phyloP scores from a whole-genome alignment of 2,888 invertebrate genomes.

The Rotaria sp. region DNA sequence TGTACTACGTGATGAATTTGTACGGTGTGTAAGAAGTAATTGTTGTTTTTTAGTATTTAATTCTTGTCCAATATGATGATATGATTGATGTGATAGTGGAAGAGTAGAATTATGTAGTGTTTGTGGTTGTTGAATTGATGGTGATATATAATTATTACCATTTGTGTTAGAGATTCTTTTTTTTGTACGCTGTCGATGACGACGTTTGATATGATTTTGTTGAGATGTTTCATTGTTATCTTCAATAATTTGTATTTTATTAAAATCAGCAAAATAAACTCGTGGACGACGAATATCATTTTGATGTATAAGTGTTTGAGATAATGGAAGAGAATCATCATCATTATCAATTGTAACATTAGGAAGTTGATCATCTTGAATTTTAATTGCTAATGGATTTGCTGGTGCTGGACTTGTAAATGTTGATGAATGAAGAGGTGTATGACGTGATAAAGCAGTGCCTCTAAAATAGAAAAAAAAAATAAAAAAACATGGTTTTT shows the following conservation, averaged over 20 bases:
- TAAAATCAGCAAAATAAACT: slow-evolving; percentile 25
- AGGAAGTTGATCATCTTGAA: not conserved
- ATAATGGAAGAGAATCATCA: not conserved
- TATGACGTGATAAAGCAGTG: not conserved
- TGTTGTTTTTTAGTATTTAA: not conserved
- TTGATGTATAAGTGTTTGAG: not conserved
- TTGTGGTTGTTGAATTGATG: not conserved
- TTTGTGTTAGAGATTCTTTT: not conserved
- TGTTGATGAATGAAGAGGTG: not conserved
- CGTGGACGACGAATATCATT: slow-evolving; percentile 18
- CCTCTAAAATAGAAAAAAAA: no score
- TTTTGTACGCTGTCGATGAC: not conserved
- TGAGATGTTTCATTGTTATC: not conserved
- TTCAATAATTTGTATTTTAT: not conserved
- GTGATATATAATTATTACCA: not conserved
- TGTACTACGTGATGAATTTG: not conserved
- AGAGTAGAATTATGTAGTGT: not conserved
- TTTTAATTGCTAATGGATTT: not conserved
- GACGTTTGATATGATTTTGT: not conserved
- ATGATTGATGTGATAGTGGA: not conserved
- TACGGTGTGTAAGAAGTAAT: not conserved
- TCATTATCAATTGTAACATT: not conserved
- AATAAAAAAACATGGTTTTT: not conserved
- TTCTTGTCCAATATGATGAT: not conserved
- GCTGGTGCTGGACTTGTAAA: not conserved